A percentile compares a stretch with the other conserved stretches of the same genome.
phyloP scores from a whole-genome alignment of 2,797 vertebrate genomes.

The Eulemur rubriventer region DNA sequence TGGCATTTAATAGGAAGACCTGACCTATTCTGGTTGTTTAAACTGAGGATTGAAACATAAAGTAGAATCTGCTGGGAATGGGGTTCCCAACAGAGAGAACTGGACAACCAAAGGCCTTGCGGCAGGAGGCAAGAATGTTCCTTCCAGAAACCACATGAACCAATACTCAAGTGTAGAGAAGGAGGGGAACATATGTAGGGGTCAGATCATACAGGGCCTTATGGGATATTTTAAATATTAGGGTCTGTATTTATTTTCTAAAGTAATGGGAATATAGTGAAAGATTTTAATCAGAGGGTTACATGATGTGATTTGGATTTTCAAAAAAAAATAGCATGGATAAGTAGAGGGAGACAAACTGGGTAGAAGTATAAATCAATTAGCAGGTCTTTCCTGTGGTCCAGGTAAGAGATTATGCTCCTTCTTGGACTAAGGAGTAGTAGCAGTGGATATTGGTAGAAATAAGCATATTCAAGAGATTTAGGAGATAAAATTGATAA shows the following conservation, averaged over 20 bases:
- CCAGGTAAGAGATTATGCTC: background rate
- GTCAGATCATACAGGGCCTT: background rate
- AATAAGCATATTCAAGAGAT: background rate
- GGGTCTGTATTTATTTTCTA: background rate
- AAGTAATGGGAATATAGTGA: background rate
- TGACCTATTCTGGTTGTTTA: background rate
- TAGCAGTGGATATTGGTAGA: background rate
- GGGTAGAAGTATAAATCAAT: background rate
- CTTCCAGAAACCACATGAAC: background rate
- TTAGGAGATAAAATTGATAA: background rate
- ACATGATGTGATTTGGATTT: background rate
- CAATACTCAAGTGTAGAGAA: background rate
- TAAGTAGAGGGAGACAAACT: background rate
- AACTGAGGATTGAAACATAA: constrained; percentile 11
- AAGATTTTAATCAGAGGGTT: background rate
- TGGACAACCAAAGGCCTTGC: background rate
- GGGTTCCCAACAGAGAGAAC: background rate
- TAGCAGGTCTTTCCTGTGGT: background rate
- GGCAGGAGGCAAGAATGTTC: background rate
- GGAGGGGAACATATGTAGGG: background rate
- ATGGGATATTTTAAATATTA: background rate
- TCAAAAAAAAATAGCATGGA: background rate
- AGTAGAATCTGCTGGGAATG: background rate
- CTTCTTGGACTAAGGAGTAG: background rate
- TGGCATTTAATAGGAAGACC: background rate